Evolutionary conservation across 2,888 invertebrate genomes (phyloP).

Genomic region (Temnothorax ravouxi): DNA sequence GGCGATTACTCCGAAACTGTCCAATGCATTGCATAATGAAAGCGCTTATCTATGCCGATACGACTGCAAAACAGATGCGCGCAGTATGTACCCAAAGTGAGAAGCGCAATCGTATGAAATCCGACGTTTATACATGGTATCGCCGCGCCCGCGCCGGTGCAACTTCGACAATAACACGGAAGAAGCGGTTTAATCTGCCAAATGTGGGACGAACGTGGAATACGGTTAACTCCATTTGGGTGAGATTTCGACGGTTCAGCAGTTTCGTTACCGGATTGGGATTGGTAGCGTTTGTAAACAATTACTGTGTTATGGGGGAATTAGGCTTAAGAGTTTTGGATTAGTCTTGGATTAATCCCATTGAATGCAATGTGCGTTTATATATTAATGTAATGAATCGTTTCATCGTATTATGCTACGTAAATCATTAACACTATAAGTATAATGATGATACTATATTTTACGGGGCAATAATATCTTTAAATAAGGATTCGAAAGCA

Average conservation of each 20-base stretch:
- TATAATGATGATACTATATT: neutral
- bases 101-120: conserved; percentile 21
- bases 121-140: neutral
- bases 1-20: conserved; percentile 17
- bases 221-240: conserved; percentile 9
- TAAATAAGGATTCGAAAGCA: no score
- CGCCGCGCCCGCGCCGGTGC: neutral
- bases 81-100: conserved; percentile 9
- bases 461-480: no score
- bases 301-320: conserved; percentile 7
- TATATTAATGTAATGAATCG: neutral
- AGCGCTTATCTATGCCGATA: conserved; percentile 27
- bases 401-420: neutral
- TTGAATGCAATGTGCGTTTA: neutral
- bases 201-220: conserved; percentile 12
- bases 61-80: conserved; percentile 31
- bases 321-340: conserved; percentile 29
- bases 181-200: conserved; percentile 43
- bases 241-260: conserved; percentile 34
- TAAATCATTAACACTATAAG: neutral
- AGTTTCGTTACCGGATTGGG: conserved; percentile 10
- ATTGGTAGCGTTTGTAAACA: conserved; percentile 31
- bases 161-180: conserved; percentile 40
- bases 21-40: conserved; percentile 31
- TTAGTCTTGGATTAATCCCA: neutral